A percentile compares a stretch with the other conserved stretches of the same genome.
These are phyloP conservation scores for Gadopsis marmoratus DNA, from an alignment of 2,797 vertebrate species.

Conservation along the genomic window DNA sequence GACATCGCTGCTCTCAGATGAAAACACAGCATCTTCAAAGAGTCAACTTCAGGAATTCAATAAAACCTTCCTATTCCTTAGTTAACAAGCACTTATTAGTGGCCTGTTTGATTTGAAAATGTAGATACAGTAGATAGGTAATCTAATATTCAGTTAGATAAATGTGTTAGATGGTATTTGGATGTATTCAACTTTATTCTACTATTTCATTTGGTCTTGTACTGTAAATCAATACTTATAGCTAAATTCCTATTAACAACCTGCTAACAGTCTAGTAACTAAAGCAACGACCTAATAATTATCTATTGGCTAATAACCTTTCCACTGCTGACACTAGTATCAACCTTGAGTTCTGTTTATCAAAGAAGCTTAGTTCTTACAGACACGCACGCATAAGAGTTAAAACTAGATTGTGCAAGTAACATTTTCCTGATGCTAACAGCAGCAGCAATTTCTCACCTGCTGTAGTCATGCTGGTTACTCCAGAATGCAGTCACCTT, in stretches of 20 bases:
- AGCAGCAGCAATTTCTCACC: neutral
- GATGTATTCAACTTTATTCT: neutral
- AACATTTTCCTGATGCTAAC: neutral
- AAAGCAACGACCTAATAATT: neutral
- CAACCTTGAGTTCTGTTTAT: neutral
- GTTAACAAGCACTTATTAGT: conserved; percentile 19
- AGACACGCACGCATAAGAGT: neutral
- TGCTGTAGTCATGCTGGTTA: neutral
- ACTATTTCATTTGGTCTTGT: neutral
- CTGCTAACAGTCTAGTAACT: neutral
- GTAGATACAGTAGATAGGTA: neutral
- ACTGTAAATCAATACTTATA: neutral
- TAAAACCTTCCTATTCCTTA: conserved; percentile 54
- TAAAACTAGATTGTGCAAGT: neutral
- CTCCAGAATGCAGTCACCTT: neutral
- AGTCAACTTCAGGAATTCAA: conserved; percentile 63
- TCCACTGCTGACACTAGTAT: neutral
- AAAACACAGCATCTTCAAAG: conserved; percentile 71
- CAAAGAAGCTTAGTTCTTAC: neutral
- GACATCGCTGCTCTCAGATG: conserved; percentile 57
- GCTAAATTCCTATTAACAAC: neutral
- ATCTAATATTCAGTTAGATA: neutral
- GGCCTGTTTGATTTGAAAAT: neutral
- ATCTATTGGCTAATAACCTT: neutral
- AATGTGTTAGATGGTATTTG: neutral